These are phyloP conservation scores for Dunckerocampus dactyliophorus DNA, from an alignment of 2,113 vertebrate genomes.

Conservation along the genomic window DNA sequence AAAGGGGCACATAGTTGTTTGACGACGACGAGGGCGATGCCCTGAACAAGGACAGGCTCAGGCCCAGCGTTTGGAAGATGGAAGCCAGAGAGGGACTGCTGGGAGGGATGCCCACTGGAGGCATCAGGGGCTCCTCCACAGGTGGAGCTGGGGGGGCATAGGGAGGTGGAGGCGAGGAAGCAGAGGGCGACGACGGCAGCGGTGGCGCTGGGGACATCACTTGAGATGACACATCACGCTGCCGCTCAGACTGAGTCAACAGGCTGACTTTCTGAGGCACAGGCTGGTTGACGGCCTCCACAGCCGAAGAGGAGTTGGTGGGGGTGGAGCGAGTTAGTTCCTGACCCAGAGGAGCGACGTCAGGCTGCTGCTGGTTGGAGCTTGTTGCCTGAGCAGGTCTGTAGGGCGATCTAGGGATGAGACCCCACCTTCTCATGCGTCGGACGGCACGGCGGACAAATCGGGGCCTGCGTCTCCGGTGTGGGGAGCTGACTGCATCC, in stretches of 20 bases:
- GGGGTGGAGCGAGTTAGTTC: conserved; percentile 52
- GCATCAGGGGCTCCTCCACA: conserved; percentile 21
- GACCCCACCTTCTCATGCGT: conserved; percentile 81
- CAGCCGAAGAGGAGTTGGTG: conserved; percentile 57
- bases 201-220: neutral
- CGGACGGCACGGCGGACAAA: conserved; percentile 78
- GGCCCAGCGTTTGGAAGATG: conserved; percentile 63
- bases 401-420: conserved; percentile 73
- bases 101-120: conserved; percentile 48
- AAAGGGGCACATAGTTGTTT: conserved; percentile 64
- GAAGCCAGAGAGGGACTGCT: conserved; percentile 68
- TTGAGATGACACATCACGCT: conserved; percentile 6
- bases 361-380: conserved; percentile 54
- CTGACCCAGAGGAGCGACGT: conserved; percentile 39
- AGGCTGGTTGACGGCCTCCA: conserved; percentile 66
- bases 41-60: conserved; percentile 66
- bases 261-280: conserved; percentile 73
- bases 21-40: conserved; percentile 55
- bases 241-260: conserved; percentile 46
- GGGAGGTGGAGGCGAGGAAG: conserved; percentile 46
- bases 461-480: conserved; percentile 75
- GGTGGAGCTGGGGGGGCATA: conserved; percentile 50
- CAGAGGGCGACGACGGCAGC: accelerated
- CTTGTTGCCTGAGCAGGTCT: conserved; percentile 54
- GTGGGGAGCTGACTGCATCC: conserved; percentile 69